Conservation (phyloP, 2,888 invertebrate species). For the Drosophila setosimentum region DNA sequence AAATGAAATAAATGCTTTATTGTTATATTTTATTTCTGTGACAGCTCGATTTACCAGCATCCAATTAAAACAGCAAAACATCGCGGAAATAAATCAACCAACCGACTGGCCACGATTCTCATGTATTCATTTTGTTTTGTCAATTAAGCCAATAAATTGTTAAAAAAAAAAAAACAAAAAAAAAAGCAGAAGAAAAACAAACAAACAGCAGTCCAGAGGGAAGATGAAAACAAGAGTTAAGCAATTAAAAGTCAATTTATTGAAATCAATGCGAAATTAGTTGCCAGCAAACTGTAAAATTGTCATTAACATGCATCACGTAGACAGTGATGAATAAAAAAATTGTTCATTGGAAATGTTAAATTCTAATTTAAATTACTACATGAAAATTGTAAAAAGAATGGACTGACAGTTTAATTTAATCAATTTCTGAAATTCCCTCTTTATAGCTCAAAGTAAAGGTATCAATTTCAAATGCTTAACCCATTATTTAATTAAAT, state of each 20-base stretch:
- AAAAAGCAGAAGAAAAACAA: too few relatives aligned
- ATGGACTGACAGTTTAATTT: background rate
- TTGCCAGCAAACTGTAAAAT: slow-evolving; percentile 59
- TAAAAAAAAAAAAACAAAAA: slow-evolving; percentile 18
- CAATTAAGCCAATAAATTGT: slow-evolving; percentile 71
- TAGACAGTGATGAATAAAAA: background rate
- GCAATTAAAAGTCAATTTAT: slow-evolving; percentile 74
- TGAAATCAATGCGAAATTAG: slow-evolving; percentile 72
- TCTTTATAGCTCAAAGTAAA: too few relatives aligned
- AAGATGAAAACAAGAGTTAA: slow-evolving; percentile 40
- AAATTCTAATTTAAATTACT: background rate
- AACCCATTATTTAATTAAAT: background rate
- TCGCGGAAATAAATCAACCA: slow-evolving; percentile 13
- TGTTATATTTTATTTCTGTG: slow-evolving; percentile 56
- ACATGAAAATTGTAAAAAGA: background rate
- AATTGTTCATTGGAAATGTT: background rate
- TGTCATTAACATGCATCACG: slow-evolving; percentile 32
- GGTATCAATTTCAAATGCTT: background rate
- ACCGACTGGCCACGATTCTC: slow-evolving; percentile 48
- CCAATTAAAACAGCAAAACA: slow-evolving; percentile 59
- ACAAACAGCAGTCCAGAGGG: background rate
- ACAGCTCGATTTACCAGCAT: slow-evolving; percentile 37
- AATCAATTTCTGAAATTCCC: background rate
- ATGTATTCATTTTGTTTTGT: slow-evolving; percentile 47
- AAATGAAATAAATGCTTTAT: slow-evolving; percentile 40